phyloP scores from a whole-genome alignment of 1,140 invertebrate genomes.

The Wasmannia auropunctata region DNA sequence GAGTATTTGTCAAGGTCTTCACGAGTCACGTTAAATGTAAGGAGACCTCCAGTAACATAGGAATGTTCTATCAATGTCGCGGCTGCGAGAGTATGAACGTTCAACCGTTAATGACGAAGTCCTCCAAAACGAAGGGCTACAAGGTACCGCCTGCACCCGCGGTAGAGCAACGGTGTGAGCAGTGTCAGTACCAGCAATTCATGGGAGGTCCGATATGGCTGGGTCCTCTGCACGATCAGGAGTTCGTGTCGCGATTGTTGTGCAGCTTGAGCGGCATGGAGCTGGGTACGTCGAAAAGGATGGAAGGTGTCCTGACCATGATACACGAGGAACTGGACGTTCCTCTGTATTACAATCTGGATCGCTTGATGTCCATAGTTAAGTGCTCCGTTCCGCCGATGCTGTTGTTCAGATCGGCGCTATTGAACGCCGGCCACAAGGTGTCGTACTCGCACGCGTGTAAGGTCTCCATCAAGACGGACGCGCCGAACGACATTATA shows the following conservation, averaged over 20 bases:
- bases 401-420: constrained; percentile 91
- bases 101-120: constrained; percentile 91
- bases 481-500: constrained; percentile 93
- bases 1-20: constrained; percentile 96
- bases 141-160: constrained; percentile 89
- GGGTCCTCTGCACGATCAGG: constrained; percentile 91
- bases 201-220: constrained; percentile 98
- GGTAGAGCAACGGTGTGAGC: constrained; percentile 89
- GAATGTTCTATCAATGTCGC: constrained; percentile 94
- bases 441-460: constrained; percentile 97
- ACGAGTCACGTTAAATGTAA: constrained; percentile 94
- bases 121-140: constrained; percentile 85
- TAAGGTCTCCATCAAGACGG: constrained; percentile 96
- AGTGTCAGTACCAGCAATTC: constrained; percentile 91
- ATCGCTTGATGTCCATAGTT: constrained; percentile 85
- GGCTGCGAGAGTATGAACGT: constrained; percentile 93
- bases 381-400: constrained; percentile 79
- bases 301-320: constrained; percentile 90
- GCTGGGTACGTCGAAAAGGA: constrained; percentile 90
- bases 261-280: constrained; percentile 81
- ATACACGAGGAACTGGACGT: constrained; percentile 93
- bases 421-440: constrained; percentile 96
- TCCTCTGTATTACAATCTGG: constrained; percentile 94
- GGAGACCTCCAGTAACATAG: constrained; percentile 92
- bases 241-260: constrained; percentile 89